Percentiles rank a stretch among this genome's conserved stretches.
Evolutionary conservation across 2,113 vertebrate species (phyloP).

Genomic region (Eulacestoma nigropectus): DNA sequence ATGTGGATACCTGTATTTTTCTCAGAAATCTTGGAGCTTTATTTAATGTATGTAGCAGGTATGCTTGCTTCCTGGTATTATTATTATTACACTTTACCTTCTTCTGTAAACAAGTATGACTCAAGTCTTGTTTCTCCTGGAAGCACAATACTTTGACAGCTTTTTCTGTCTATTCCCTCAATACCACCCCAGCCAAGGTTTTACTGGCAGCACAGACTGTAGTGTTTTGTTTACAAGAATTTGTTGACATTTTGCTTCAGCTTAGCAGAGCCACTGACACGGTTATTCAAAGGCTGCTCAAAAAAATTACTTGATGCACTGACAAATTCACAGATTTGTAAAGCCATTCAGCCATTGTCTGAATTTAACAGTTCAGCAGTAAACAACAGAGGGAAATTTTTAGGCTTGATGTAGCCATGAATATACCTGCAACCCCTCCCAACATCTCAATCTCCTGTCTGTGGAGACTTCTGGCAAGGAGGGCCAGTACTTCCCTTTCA

Average conservation of each 20-base stretch:
- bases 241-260: not conserved
- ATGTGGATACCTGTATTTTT: not conserved
- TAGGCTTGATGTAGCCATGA: not conserved
- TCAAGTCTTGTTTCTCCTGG: not conserved
- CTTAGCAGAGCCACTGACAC: not conserved
- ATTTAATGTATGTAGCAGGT: not conserved
- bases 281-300: slow-evolving; percentile 6
- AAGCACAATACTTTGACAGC: not conserved
- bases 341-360: not conserved
- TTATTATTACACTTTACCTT: not conserved
- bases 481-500: not conserved
- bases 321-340: not conserved
- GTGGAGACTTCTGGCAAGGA: not conserved
- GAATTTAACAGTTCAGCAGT: not conserved
- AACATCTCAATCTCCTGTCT: not conserved
- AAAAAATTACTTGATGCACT: not conserved
- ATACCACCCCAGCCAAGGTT: not conserved
- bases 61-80: not conserved
- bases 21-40: not conserved
- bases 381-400: not conserved
- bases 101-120: not conserved
- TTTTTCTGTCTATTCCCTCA: not conserved
- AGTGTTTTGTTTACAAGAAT: not conserved
- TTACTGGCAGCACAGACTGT: not conserved
- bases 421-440: not conserved